Base-by-base conservation (phyloP, 2,888 invertebrate species). In the Lithophane ornitopus region DNA sequence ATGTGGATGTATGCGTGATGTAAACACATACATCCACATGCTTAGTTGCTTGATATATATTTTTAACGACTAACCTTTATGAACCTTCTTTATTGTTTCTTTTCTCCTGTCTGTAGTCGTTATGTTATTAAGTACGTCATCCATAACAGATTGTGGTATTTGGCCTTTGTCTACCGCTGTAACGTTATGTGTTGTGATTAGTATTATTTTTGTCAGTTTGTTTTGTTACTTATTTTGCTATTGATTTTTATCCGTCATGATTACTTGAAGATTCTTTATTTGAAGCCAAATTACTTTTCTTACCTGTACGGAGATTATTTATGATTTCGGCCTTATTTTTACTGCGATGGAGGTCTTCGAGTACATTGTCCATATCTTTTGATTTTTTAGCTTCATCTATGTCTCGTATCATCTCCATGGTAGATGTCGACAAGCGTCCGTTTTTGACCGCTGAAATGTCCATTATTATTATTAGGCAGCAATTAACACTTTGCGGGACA, bases 351-450 rank as follows among this genome's bases (percentile, higher is more conserved):
- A 83, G 34, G 26, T 65, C 26, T 3, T 78, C 65, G 7, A 83
- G 22, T 16, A 71, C 61, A 12, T 39, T 68, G n/a, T 86, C n/a
- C 82, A 86, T 86, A 46, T 78, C 65, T 65, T 54, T 86, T n/a
- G 65, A 22, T 44, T 65, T 61, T 14, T 83, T 86, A 41, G 56
- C 26, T 78, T 86, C 82, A 34, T 86, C 82, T 61, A 82, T 70
- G 8, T 78, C 58, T 70, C 59, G 67, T 71, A 86, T 59, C 19
- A 86, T 54, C 8, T 78, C 54, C 12, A 83, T 22, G 26, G 84
- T 52, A 4, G 84, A 83, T 11, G 73, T 56, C 0, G 86, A n/a
- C 41, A 83, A 19, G 12, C 1, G 34, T 16, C 86, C 73, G 1
- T 22, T 78, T 49, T 62, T 22, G 7, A 83, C 68, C 26, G 73